These are phyloP conservation scores for Hipparchia semele DNA, from an alignment of 2,888 invertebrate species.

Conservation along the genomic window DNA sequence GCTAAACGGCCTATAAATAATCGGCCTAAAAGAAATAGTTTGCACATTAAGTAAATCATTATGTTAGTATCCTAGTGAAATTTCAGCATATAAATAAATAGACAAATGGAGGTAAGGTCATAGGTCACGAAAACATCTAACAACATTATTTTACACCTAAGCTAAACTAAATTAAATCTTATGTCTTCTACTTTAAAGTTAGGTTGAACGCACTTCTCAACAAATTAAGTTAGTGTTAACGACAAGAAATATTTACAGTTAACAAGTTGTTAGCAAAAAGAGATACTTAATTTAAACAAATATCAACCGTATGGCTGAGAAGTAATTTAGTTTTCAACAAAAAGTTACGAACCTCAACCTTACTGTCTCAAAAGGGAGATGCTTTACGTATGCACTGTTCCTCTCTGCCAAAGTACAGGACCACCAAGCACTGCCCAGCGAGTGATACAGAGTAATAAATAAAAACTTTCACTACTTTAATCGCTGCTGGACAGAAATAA, in stretches of 20 bases:
- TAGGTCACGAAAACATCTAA: slow-evolving; percentile 51
- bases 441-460: too few relatives aligned
- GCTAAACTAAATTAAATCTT: background rate
- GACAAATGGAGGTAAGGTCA: slow-evolving; percentile 62
- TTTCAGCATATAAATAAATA: slow-evolving; percentile 63
- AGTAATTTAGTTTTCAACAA: background rate
- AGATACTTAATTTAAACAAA: slow-evolving; percentile 38
- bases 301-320: slow-evolving; percentile 43
- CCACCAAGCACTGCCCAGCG: background rate
- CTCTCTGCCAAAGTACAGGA: background rate
- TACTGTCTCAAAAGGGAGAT: background rate
- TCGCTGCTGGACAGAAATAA: too few relatives aligned
- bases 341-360: background rate
- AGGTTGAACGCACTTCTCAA: slow-evolving; percentile 23
- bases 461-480: too few relatives aligned
- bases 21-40: slow-evolving; percentile 39
- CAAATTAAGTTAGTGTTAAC: slow-evolving; percentile 49
- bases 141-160: background rate
- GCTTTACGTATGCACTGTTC: background rate
- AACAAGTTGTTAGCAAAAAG: slow-evolving; percentile 47
- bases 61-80: slow-evolving; percentile 56
- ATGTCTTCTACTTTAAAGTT: slow-evolving; percentile 37
- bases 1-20: slow-evolving; percentile 6
- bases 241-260: slow-evolving; percentile 64
- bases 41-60: slow-evolving; percentile 52